Base-by-base conservation (phyloP, 2,113 vertebrate genomes). In the Mesoclemmys tuberculata region DNA sequence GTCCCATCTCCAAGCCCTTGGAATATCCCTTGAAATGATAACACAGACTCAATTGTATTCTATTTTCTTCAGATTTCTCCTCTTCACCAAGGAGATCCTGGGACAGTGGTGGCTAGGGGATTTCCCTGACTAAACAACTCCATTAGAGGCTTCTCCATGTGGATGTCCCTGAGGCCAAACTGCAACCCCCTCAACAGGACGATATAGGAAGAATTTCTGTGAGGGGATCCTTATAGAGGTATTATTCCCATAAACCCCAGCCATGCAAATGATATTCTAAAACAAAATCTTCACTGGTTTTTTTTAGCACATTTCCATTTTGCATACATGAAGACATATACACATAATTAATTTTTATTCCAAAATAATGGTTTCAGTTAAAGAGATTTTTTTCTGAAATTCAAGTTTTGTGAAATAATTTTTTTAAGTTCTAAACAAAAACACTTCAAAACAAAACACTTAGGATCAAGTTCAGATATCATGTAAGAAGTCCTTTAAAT, bases 291-390 rank as follows among this genome's bases (percentile, higher is more conserved):
- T 48, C 31, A 3, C 1, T 0, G 3, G 3, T n/a, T 74, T 87
- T 52, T 71, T 49, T 7, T 49, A 74, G 38, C 26, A 64, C 10
- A 0, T 10, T 16, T 61, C 55, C 78, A 71, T 38, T 22, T 80
- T 54, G 4, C 56, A 79, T 85, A 54, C 6, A 6, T 3, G 8
- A 4, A 61, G 22, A 49, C 19, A 14, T 11, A 48, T 2, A 10
- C 0, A 0, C 12, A 58, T 26, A 19, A 19, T 29, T 10, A 10
- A 22, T 52, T 49, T 51, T 8, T 44, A 19, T 9, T 48, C 3
- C 41, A 48, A 2, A 16, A 1, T 31, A 64, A 46, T 51, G 35
- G 5, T 87, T 2, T 68, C 71, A 95, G 27, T 29, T 8, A 18
- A 88, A 8, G 2, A n/a, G 80, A 51, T 80, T 75, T 27, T 18